Evolutionary conservation across 2,888 invertebrate genomes (phyloP), one percentile per base, ranked within the genome.

Genomic region (Prosapia bicincta): DNA sequence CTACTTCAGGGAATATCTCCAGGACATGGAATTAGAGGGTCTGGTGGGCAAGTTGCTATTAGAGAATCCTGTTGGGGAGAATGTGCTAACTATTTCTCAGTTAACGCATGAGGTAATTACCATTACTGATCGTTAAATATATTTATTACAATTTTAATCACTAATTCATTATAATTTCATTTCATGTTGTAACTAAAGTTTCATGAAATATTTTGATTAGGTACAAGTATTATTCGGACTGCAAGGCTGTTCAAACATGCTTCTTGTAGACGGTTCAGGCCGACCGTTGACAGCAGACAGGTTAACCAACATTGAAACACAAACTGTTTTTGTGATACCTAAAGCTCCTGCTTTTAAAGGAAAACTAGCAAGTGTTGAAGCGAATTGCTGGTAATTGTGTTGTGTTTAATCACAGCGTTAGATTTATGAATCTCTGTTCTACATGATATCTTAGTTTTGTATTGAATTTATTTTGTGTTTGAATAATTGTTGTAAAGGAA

Each of bases 31-130:
- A 87, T 86, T 1, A 81, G 79, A 28, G 83, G 85, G 80, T 85
- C 83, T 78, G 86, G 87, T 78, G 95, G 90, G 90, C 91, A 71
- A 83, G n/a, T n/a, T 97, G 79, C 85, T 96, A 32, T 85, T 96
- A 77, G 90, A 92, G 83, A 89, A 90, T 83, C 90, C 89, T 66
- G 84, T 85, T 71, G 88, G 87, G 71, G 86, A 88, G 78, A 85
- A 86, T 81, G 83, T 90, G 25, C 71, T 83, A 24, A 87, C 86
- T 0, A 80, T 90, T 30, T 83, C 88, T 0, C 84, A 88, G 78
- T 84, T 95, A 65, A 87, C 86, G 72, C 81, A 84, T 66, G 82
- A 83, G 79, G 82, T 83, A 76, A 54, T 20, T n/a, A n/a, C n/a
- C n/a, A n/a, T n/a, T n/a, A n/a, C n/a, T n/a, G n/a, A n/a, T n/a